Evolutionary conservation across 1,140 invertebrate genomes (phyloP), one percentile per base, ranked within the genome.

Genomic region (Oedothorax gibbosus): DNA sequence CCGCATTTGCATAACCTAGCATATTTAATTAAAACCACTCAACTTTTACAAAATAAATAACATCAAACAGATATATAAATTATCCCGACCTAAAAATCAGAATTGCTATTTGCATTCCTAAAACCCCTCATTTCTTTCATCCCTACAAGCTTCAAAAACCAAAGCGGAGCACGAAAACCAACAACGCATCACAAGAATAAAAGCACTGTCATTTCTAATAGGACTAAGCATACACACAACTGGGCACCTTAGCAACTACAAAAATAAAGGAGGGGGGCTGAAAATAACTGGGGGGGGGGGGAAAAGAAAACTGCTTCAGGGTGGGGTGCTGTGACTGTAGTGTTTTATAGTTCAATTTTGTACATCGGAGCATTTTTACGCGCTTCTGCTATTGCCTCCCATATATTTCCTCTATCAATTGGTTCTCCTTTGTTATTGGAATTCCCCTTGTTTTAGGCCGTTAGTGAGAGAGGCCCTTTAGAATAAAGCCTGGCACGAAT

Each of bases 341-440:
- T 85, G 82, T 85, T 85, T 85, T 85, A 85, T 85, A 77, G 82
- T 77, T 85, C 82, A 76, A 85, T 85, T 85, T 85, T 85, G 72
- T 85, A 77, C 82, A 85, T 77, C 15, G 82, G 72, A 77, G 82
- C 82, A 69, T 77, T 85, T 85, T 85, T 85, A 77, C 73, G 82
- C 73, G 73, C 72, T 64, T 76, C 54, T 57, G 12, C 62, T 77
- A 85, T 85, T 85, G 73, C 82, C 60, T 14, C 62, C 72, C 73
- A 85, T 85, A 85, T 77, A 76, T 85, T 85, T 85, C 54, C 64
- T 77, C 82, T 77, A 85, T 85, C 82, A 85, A 85, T 85, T 85
- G 82, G 82, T 20, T 73, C 73, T 68, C 82, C 73, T 82, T 82
- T 76, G 64, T 85, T 85, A 85, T 85, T 85, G 82, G 82, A 76